Base-by-base conservation (phyloP, 2,888 invertebrate genomes). In the Macaria liturata region DNA sequence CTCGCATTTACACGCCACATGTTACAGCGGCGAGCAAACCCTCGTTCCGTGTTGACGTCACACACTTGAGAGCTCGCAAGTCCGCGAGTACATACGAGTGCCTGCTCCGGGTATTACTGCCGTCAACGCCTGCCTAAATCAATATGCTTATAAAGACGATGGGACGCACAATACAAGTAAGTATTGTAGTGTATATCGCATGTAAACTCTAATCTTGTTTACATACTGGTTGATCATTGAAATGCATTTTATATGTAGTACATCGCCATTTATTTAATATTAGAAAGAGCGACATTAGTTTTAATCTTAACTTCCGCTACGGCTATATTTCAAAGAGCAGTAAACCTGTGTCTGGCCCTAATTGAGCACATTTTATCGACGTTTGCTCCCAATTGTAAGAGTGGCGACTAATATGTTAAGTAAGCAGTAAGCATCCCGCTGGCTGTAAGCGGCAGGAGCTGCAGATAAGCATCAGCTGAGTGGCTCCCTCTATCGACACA, bases 381-480 rank as follows among this genome's bases (percentile, higher is more conserved):
- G 44, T 37, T 50, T 51, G 51, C 53, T 54, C 43, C 46, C 49
- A 46, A 47, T 48, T 50, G 53, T 37, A 56, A 52, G 49, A 48
- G 56, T 59, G 53, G 60, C 61, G 55, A 59, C 62, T 65, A 62
- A 64, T 67, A 66, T 69, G 66, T 46, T 67, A 67, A 74, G 69
- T 69, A 57, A 68, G 70, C 66, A 69, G 70, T 76, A 72, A 72
- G 69, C 64, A 70, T 20, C 20, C 20, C 20, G 67, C 72, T 73
- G 70, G 71, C 75, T 72, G 78, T 75, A 75, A 67, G 70, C 71
- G 73, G 66, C 76, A 72, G 76, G 75, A 76, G 78, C 81, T 87
- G 88, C 73, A 80, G 91, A 91, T 91, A 91, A 90, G 88, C 86
- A 90, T 90, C 91, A 87, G 90, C 90, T 83, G 89, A 91, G 88